Percentiles rank a stretch among this genome's conserved stretches.
Conservation (phyloP, 2,888 invertebrate genomes). For the Chaetoderma sp. region DNA sequence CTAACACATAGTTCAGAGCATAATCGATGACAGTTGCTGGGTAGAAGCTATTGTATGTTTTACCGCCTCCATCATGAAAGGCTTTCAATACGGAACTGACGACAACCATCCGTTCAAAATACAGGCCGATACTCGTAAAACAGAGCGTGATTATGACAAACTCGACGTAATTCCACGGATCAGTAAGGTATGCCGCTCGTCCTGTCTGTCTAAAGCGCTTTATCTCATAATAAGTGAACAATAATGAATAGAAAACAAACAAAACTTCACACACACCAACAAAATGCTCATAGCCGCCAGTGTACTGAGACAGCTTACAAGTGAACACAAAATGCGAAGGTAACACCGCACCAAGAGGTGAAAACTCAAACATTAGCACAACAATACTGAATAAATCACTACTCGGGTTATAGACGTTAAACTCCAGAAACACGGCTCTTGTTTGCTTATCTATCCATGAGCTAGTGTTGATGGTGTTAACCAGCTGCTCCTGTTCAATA, state of each 20-base stretch:
- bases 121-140: constrained; percentile 40
- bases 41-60: constrained; percentile 46
- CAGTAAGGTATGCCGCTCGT: constrained; percentile 38
- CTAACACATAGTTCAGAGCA: constrained; percentile 41
- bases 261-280: constrained; percentile 40
- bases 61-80: constrained; percentile 24
- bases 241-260: constrained; percentile 39
- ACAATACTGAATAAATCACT: constrained; percentile 45
- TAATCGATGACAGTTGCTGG: constrained; percentile 43
- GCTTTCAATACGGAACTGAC: constrained; percentile 34
- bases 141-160: constrained; percentile 39
- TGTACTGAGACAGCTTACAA: constrained; percentile 42
- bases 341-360: constrained; percentile 37
- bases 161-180: constrained; percentile 46
- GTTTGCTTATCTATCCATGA: constrained; percentile 48
- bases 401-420: constrained; percentile 47
- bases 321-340: constrained; percentile 45
- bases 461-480: constrained; percentile 29
- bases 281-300: constrained; percentile 36
- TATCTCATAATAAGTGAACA: constrained; percentile 41
- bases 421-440: constrained; percentile 46
- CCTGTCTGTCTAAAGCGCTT: constrained; percentile 34
- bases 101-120: constrained; percentile 40
- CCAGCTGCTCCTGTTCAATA: constrained; percentile 4
- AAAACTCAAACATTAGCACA: constrained; percentile 46